These are phyloP conservation scores for Stenodera caucasica DNA, from an alignment of 2,888 invertebrate species.

Conservation along the genomic window DNA sequence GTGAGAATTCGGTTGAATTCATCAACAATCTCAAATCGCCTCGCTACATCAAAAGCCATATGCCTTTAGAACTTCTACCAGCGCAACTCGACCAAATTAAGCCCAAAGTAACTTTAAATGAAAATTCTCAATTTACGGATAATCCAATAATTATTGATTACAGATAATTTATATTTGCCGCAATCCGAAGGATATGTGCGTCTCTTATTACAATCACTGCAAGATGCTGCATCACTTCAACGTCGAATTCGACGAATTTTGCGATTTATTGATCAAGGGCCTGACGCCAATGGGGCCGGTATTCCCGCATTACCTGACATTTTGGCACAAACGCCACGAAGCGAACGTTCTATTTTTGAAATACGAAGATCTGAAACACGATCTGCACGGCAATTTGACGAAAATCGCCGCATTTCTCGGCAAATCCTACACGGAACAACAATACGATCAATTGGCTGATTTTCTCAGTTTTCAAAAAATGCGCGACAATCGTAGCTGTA, in stretches of 20 bases:
- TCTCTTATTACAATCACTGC: conserved; percentile 86
- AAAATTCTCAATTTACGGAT: neutral
- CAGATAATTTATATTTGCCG: conserved; percentile 85
- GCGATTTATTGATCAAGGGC: conserved; percentile 71
- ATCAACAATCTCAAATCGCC: conserved; percentile 68
- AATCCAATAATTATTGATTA: neutral
- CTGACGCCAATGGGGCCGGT: conserved; percentile 67
- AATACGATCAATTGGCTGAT: conserved; percentile 58
- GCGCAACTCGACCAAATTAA: conserved; percentile 63
- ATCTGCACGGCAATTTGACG: conserved; percentile 61
- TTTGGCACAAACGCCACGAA: conserved; percentile 71
- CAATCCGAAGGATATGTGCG: conserved; percentile 88
- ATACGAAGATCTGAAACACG: conserved; percentile 80
- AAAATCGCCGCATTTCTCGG: conserved; percentile 74
- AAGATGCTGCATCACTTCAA: conserved; percentile 66
- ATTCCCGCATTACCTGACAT: conserved; percentile 65
- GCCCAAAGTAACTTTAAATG: conserved; percentile 65
- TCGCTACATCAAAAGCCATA: conserved; percentile 74
- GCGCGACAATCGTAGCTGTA: conserved; percentile 63
- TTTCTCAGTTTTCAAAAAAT: conserved; percentile 55
- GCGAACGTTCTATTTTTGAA: conserved; percentile 76
- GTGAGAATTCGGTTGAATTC: conserved; percentile 71
- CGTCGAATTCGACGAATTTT: conserved; percentile 71
- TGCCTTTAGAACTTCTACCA: conserved; percentile 74
- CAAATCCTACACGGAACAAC: conserved; percentile 66